Evolutionary conservation across 1,140 invertebrate genomes (phyloP), one percentile per base, ranked within the genome.

Genomic region (Condylostylus longicornis): DNA sequence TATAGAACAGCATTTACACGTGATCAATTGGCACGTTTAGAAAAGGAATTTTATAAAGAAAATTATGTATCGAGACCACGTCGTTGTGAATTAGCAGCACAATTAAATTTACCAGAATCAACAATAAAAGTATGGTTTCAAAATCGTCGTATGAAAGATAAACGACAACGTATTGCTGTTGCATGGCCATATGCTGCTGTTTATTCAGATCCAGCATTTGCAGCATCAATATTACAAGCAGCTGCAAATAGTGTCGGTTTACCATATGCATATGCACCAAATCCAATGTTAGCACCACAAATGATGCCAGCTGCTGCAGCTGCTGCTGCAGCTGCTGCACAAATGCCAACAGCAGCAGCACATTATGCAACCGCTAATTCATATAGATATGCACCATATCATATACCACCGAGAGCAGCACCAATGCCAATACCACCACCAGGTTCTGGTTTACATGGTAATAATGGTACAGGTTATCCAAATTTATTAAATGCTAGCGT

Each of bases 81-180:
- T 41, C 67, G 96, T 41, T 93, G 89, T 56, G 94, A 99, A 61
- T 61, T 99, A n/a, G 94, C 96, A 0, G 72, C 83, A 3, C 80
- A 93, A 47, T 68, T 99, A 12, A 81, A 86, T 45, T 67, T 99
- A 1, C 90, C 94, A 0, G 96, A 99, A 63, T 87, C 85, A 9
- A 98, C 95, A 1, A 98, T 99, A 40, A 99, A 99, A 79, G 90
- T 98, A 3, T 98, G 94, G 94, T 98, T 98, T 57, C 94, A 98
- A 72, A 98, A 98, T 52, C 73, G 94, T 10, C 70, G 94, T n/a
- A 98, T 98, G 94, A 98, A 98, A 57, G 90, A 97, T 64, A 98
- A 97, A 50, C 70, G 93, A 0, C 91, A 98, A 56, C 63, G 88
- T 7, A 79, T 95, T 62, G 84, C 90, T 0, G 73, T 96, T 33